A percentile compares a stretch with the other conserved stretches of the same genome.
Evolutionary conservation across 1,140 invertebrate genomes (phyloP).

Genomic region (Anadara kagoshimensis): DNA sequence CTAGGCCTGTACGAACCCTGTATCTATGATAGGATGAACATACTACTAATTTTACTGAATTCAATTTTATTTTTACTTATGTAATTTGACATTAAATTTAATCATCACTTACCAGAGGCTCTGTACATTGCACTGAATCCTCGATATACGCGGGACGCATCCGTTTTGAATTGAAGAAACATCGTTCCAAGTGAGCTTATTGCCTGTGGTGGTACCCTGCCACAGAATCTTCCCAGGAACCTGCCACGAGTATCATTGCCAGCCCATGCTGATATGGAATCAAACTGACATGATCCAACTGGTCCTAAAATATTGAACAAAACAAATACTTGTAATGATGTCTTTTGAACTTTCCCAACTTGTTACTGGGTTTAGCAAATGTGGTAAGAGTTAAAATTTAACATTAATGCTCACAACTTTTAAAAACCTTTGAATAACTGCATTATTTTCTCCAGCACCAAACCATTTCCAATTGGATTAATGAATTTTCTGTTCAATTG

Average conservation of each 20-base stretch:
- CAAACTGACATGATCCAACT: constrained; percentile 55
- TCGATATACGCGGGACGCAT: constrained; percentile 29
- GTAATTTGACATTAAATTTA: no score
- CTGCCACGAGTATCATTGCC: constrained; percentile 43
- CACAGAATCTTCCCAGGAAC: constrained; percentile 70
- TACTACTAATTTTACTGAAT: no score
- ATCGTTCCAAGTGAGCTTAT: constrained; percentile 63
- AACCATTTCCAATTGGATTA: no score
- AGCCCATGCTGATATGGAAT: constrained; percentile 60
- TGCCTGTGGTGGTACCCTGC: constrained; percentile 50
- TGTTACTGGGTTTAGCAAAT: no score
- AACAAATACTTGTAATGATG: background rate
- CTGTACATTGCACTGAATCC: constrained; percentile 60
- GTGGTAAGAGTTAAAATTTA: no score
- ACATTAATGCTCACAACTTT: no score
- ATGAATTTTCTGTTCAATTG: no score
- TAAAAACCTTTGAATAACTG: no score
- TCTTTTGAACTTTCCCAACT: background rate
- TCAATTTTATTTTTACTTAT: no score
- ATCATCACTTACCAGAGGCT: constrained; percentile 68
- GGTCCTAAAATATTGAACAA: constrained; percentile 49
- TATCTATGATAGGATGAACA: no score
- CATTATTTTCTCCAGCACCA: no score
- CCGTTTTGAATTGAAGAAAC: constrained; percentile 65
- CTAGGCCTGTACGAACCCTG: no score